phyloP scores from a whole-genome alignment of 2,797 vertebrate genomes.

The Remorina albescens region DNA sequence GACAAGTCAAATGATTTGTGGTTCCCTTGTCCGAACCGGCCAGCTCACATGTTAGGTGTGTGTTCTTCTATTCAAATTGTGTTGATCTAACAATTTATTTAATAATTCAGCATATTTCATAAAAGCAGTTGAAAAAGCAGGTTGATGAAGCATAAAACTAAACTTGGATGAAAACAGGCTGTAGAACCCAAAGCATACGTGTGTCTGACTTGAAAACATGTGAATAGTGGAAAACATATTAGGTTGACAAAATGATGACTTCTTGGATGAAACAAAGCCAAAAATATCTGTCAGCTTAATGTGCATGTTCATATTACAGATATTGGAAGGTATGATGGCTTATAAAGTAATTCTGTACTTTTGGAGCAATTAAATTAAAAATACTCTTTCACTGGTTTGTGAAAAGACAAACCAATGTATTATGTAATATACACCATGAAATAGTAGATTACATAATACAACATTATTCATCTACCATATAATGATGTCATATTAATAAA shows the following conservation, averaged over 20 bases:
- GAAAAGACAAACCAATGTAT: too few relatives aligned
- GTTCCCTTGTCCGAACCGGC: not conserved
- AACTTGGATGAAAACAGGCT: not conserved
- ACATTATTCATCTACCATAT: not conserved
- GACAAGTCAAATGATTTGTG: conserved; percentile 29
- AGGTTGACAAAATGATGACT: not conserved
- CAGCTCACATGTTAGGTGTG: conserved; percentile 13
- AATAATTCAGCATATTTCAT: conserved; percentile 1
- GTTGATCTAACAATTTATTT: not conserved
- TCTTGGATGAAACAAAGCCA: not conserved
- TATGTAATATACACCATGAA: too few relatives aligned
- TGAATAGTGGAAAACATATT: not conserved
- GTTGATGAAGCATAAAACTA: not conserved
- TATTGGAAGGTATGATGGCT: not conserved
- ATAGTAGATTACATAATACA: not conserved
- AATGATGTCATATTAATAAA: too few relatives aligned
- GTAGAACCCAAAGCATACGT: conserved; percentile 1
- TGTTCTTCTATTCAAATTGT: not conserved
- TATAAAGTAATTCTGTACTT: too few relatives aligned
- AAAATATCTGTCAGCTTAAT: not conserved
- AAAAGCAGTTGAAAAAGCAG: not conserved
- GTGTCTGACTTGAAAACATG: not conserved
- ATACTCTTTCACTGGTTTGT: not conserved
- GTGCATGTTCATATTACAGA: not conserved
- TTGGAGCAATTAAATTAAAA: not conserved